These are phyloP conservation scores for Dipodomys ordii DNA, from an alignment of 2,113 vertebrate species.

Conservation along the genomic window DNA sequence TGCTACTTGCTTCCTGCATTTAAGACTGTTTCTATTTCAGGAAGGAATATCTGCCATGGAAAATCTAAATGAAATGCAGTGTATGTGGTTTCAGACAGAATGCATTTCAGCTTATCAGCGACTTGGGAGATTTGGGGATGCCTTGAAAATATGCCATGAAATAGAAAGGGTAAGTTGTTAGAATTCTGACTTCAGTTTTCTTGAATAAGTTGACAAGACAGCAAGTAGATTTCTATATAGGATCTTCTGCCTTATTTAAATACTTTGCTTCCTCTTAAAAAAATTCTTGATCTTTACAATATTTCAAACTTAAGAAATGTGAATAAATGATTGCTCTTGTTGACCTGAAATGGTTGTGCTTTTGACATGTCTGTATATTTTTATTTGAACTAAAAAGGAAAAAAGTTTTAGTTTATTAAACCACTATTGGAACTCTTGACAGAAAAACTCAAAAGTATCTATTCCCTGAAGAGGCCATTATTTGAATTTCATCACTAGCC, in stretches of 20 bases:
- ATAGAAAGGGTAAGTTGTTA: conserved; percentile 88
- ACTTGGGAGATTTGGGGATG: conserved; percentile 86
- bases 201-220: conserved; percentile 25
- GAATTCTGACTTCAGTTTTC: conserved; percentile 17
- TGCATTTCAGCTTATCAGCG: conserved; percentile 88
- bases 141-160: conserved; percentile 90
- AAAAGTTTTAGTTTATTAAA: conserved; percentile 35
- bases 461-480: not conserved
- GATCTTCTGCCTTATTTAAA: conserved; percentile 30
- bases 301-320: conserved; percentile 34
- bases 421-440: conserved; percentile 7
- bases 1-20: conserved; percentile 33
- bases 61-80: conserved; percentile 90
- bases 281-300: conserved; percentile 2
- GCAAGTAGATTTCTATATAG: conserved; percentile 40
- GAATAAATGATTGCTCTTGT: conserved; percentile 32
- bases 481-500: conserved; percentile 47
- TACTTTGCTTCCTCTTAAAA: conserved; percentile 48
- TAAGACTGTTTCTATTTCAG: conserved; percentile 80
- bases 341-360: not conserved
- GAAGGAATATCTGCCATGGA: conserved; percentile 90
- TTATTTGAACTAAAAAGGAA: conserved; percentile 56
- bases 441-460: conserved; percentile 24
- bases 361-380: conserved; percentile 48
- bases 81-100: conserved; percentile 91